Evolutionary conservation across 2,113 vertebrate genomes (phyloP).

Genomic region (Sitta europaea): DNA sequence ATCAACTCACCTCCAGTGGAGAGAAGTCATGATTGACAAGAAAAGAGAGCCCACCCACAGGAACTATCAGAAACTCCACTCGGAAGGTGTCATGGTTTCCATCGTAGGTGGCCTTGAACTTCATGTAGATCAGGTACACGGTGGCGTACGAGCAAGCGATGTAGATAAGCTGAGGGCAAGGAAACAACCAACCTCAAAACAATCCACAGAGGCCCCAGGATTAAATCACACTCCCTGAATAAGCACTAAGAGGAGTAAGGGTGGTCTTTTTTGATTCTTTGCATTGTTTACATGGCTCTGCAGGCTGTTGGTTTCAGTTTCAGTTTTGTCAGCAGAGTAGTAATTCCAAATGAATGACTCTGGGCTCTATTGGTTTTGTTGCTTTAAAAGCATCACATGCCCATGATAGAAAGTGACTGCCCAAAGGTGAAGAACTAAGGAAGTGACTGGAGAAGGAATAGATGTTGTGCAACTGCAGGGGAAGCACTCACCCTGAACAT

Average conservation of each 20-base stretch:
- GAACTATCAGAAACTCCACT: conserved; percentile 95
- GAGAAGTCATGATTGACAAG: conserved; percentile 98
- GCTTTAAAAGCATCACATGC: neutral
- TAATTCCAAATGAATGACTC: neutral
- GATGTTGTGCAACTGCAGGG: neutral
- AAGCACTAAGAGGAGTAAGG: neutral
- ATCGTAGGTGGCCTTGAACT: conserved; percentile 97
- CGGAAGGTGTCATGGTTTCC: conserved; percentile 98
- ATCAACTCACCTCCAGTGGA: conserved; percentile 88
- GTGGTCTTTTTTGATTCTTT: neutral
- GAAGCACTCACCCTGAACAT: neutral
- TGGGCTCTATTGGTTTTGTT: neutral
- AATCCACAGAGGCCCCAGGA: neutral
- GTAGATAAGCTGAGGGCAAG: conserved; percentile 86
- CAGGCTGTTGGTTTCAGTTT: neutral
- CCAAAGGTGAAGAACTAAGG: neutral
- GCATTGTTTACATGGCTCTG: neutral
- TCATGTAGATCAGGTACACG: conserved; percentile 93
- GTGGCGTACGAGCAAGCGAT: conserved; percentile 93
- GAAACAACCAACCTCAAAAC: neutral
- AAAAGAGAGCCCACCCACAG: conserved; percentile 92
- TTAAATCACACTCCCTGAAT: neutral
- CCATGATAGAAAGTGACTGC: neutral
- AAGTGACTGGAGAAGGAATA: neutral
- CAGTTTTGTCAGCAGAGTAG: neutral